A percentile compares a stretch with the other conserved stretches of the same genome.
These are phyloP conservation scores for Parazoanthus darwini DNA, from an alignment of 92 coral and sea anemone species.

Conservation along the genomic window DNA sequence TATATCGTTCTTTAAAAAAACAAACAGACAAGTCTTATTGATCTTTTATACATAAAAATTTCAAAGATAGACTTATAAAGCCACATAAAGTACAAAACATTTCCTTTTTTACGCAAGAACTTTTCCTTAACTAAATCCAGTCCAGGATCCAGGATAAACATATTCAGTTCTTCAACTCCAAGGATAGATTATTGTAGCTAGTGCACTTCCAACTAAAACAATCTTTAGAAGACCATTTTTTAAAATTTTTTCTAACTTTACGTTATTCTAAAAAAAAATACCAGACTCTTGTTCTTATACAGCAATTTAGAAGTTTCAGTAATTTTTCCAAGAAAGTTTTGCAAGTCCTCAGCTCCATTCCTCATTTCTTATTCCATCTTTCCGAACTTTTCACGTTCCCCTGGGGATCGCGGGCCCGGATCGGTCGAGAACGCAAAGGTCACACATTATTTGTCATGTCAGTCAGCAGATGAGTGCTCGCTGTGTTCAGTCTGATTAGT, in stretches of 20 bases:
- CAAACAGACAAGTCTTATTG: not conserved
- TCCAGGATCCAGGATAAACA: too few species aligned
- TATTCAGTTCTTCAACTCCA: too few species aligned
- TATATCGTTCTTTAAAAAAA: too few species aligned
- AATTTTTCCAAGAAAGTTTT: not conserved
- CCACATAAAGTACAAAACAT: not conserved
- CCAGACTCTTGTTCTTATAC: not conserved
- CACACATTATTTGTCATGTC: too few species aligned
- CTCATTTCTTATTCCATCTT: not conserved
- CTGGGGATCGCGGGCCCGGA: constrained; percentile 27
- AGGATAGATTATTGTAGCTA: too few species aligned
- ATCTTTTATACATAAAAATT: too few species aligned
- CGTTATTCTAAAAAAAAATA: too few species aligned
- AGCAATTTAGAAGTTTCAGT: not conserved
- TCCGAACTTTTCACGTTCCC: not conserved
- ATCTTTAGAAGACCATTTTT: too few species aligned
- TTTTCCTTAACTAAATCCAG: too few species aligned
- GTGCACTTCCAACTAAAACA: too few species aligned
- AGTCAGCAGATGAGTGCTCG: not conserved
- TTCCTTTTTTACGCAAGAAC: not conserved
- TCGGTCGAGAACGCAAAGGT: not conserved
- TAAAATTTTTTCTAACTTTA: too few species aligned
- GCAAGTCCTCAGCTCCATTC: not conserved
- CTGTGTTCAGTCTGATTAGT: not conserved
- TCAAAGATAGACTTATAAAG: not conserved